These are phyloP conservation scores for Drosophila mercatorum DNA, from an alignment of 2,888 invertebrate species.

Conservation along the genomic window DNA sequence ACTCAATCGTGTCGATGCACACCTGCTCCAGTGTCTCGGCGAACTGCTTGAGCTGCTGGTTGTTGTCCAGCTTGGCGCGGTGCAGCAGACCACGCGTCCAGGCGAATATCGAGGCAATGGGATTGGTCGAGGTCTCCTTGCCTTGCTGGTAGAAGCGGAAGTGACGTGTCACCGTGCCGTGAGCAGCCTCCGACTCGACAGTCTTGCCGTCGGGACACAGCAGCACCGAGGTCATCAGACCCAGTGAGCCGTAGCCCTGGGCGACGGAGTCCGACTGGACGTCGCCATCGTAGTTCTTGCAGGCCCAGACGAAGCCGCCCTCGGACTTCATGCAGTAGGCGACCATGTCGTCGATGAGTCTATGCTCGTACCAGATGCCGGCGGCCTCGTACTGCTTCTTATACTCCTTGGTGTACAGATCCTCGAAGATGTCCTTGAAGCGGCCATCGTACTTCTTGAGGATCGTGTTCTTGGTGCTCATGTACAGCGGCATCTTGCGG, in stretches of 20 bases:
- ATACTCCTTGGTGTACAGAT: constrained; percentile 95
- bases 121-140: constrained; percentile 99
- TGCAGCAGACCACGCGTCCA: constrained; percentile 98
- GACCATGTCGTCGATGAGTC: constrained; percentile 99
- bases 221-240: constrained; percentile 99
- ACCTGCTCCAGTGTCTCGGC: constrained; percentile 94
- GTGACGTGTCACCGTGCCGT: constrained; percentile 98
- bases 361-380: constrained; percentile 98
- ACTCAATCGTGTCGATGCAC: constrained; percentile 97
- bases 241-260: constrained; percentile 97
- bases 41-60: constrained; percentile 90
- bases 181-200: constrained; percentile 98
- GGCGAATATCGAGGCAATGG: constrained; percentile 99
- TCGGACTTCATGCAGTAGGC: constrained; percentile 99
- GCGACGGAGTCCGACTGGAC: constrained; percentile 99
- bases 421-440: constrained; percentile 98
- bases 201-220: constrained; percentile 99
- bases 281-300: constrained; percentile 99
- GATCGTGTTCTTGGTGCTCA: constrained; percentile 99
- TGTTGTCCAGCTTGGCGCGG: constrained; percentile 96
- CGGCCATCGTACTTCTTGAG: constrained; percentile 98
- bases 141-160: constrained; percentile 95
- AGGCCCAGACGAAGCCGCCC: constrained; percentile 99
- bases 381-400: constrained; percentile 92
- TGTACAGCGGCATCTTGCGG: constrained; percentile 94